Conservation (phyloP, 2,888 invertebrate species). For the Athetis lepigone region DNA sequence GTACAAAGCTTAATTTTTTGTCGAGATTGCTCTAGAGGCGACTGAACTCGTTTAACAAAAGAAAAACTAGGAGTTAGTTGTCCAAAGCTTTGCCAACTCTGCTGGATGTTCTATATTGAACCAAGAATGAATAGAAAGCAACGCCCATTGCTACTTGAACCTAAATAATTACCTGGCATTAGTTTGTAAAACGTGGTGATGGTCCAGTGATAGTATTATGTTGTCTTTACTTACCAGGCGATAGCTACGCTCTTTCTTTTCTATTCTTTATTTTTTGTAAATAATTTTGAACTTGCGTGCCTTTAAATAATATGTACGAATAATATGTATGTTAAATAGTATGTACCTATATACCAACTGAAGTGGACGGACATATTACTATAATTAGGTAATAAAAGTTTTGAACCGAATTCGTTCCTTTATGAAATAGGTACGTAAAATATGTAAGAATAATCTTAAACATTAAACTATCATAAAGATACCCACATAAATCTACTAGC, state of each 20-base stretch:
- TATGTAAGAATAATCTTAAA: not conserved
- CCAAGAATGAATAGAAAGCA: constrained; percentile 12
- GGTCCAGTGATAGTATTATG: too few relatives aligned
- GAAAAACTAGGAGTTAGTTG: constrained; percentile 70
- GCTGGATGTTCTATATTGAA: constrained; percentile 64
- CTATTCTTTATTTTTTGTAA: too few relatives aligned
- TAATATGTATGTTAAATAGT: too few relatives aligned
- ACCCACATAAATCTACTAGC: not conserved
- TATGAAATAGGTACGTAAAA: too few relatives aligned
- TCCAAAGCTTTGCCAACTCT: constrained; percentile 71
- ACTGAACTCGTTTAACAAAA: constrained; percentile 70
- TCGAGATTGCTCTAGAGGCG: constrained; percentile 67
- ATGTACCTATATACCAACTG: too few relatives aligned
- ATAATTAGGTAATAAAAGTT: too few relatives aligned
- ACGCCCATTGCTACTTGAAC: not conserved
- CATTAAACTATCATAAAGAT: not conserved
- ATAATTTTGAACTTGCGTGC: too few relatives aligned
- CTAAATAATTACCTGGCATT: not conserved
- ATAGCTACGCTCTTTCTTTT: too few relatives aligned
- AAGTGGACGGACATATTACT: too few relatives aligned
- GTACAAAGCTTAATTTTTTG: constrained; percentile 71
- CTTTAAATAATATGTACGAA: too few relatives aligned
- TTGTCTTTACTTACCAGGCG: too few relatives aligned
- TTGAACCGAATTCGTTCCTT: not conserved
- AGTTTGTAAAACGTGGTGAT: too few relatives aligned